Base-by-base conservation (phyloP, 2,797 vertebrate species). In the Urosaurus nigricauda region DNA sequence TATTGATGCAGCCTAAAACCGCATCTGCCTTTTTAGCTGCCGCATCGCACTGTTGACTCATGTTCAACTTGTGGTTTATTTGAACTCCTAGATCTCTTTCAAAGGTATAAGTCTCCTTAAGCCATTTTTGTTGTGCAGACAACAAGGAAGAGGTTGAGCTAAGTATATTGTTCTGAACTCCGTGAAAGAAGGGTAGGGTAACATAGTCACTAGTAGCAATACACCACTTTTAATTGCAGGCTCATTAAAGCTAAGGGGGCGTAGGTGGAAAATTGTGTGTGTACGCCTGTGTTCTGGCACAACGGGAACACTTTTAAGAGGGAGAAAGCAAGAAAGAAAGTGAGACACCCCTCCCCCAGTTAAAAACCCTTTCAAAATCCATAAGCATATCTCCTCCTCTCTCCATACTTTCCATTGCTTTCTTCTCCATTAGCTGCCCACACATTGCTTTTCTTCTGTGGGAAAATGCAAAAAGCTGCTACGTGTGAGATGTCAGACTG, bases 351-450 rank as follows among this genome's bases (percentile, higher is more conserved):
- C 58, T 5, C 40, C 40, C 35, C 14, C 5, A 0, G 9, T 51
- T 32, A 29, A 40, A 75, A 60, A 17, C 53, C n/a, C 58, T 51
- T 51, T 77, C 35, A 35, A 13, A 47, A 82, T 40, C 43, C 47
- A 43, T 35, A 19, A 47, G n/a, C 16, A 21, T 3, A 53, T 43
- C 51, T 71, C 75, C 19, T 6, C 21, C 43, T 40, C 9, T 2
- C 26, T 16, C 63, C 47, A 3, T 37, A n/a, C 51, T 0, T 9
- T 13, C 35, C n/a, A 21, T 32, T 6, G 1, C 26, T 35, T 24
- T 21, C 26, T 8, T 32, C 43, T 80, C 70, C 56, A 81, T 58
- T 77, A 84, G 74, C 82, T 71, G 75, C 87, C 87, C 83, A 85
- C 87, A 60, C 63, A 16, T 17, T 24, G 74, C 53, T 79, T 84